Evolutionary conservation across 2,797 vertebrate species (phyloP).

Genomic region (Acanthurus leucopareius): DNA sequence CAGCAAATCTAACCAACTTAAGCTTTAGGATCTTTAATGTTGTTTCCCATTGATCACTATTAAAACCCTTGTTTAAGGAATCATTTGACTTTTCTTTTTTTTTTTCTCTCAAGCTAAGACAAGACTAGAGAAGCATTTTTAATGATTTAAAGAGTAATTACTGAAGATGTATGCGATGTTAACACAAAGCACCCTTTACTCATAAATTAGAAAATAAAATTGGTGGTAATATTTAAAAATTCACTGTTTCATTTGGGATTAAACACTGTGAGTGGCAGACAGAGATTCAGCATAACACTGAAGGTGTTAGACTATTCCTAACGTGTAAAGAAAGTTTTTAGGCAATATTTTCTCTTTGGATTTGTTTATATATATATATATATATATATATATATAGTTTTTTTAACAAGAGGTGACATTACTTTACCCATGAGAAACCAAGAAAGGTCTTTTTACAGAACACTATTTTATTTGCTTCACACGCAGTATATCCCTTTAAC

Average conservation of each 20-base stretch:
- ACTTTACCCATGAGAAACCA: not conserved
- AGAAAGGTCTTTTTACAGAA: not conserved
- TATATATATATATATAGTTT: not conserved
- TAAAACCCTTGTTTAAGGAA: slow-evolving; percentile 32
- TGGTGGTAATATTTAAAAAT: not conserved
- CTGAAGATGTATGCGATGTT: not conserved
- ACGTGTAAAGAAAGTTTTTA: not conserved
- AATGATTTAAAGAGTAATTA: slow-evolving; percentile 7
- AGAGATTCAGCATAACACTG: not conserved
- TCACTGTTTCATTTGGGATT: not conserved
- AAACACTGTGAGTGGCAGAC: not conserved
- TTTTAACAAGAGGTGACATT: not conserved
- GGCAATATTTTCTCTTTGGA: not conserved
- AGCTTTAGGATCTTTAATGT: slow-evolving; percentile 29
- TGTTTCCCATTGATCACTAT: slow-evolving; percentile 43
- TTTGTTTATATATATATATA: not conserved
- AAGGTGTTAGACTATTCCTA: not conserved
- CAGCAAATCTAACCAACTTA: slow-evolving; percentile 36
- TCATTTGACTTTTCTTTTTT: not conserved
- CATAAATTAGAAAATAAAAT: not conserved
- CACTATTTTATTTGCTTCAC: not conserved
- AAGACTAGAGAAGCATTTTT: not conserved
- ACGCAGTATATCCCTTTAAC: not conserved
- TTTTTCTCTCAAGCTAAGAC: not conserved
- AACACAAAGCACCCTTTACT: not conserved